These are phyloP conservation scores for Rhogogaster chlorosoma DNA, from an alignment of 2,888 invertebrate species.

Conservation along the genomic window DNA sequence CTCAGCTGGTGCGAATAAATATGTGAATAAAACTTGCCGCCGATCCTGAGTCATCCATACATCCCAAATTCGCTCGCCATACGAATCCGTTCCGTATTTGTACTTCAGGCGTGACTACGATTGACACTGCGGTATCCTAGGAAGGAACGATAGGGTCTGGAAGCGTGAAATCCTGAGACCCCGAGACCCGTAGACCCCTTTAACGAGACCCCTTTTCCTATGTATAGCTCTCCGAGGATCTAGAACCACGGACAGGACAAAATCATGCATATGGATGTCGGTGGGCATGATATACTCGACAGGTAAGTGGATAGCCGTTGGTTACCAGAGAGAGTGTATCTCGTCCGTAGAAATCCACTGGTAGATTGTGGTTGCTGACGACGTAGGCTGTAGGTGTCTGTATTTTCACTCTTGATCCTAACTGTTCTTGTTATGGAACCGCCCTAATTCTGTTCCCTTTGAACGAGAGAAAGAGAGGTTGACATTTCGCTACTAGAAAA, in stretches of 20 bases:
- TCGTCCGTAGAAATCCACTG: neutral
- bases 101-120: slow-evolving; percentile 23
- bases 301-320: slow-evolving; percentile 45
- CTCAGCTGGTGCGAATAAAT: slow-evolving; percentile 13
- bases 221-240: slow-evolving; percentile 41
- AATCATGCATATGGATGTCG: slow-evolving; percentile 48
- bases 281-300: slow-evolving; percentile 42
- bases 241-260: slow-evolving; percentile 36
- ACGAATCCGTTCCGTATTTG: slow-evolving; percentile 6
- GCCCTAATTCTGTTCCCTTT: neutral
- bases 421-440: slow-evolving; percentile 2
- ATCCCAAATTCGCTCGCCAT: slow-evolving; percentile 13
- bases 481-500: neutral
- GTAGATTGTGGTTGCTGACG: slow-evolving; percentile 15
- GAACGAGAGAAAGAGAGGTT: neutral
- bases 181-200: slow-evolving; percentile 27
- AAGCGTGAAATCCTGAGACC: slow-evolving; percentile 28
- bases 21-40: slow-evolving; percentile 23
- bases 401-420: slow-evolving; percentile 15
- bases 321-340: slow-evolving; percentile 25
- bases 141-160: slow-evolving; percentile 30
- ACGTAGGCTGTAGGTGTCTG: slow-evolving; percentile 21
- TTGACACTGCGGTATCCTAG: slow-evolving; percentile 37
- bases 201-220: slow-evolving; percentile 48
- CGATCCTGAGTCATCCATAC: neutral